A percentile compares a stretch with the other conserved stretches of the same genome.
phyloP scores from a whole-genome alignment of 2,888 invertebrate species.

The Xylocampa areola region DNA sequence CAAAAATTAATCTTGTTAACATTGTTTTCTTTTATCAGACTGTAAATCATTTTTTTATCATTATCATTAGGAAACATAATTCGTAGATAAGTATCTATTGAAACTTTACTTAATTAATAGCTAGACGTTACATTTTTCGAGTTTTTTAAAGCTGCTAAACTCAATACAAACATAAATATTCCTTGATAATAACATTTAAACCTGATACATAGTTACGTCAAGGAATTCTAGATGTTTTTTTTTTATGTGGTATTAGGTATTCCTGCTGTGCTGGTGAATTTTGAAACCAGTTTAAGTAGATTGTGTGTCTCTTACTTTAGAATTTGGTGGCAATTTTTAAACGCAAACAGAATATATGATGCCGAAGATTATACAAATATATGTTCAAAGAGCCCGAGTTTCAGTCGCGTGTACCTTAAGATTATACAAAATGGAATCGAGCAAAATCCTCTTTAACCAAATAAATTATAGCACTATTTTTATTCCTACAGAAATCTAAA shows the following conservation, averaged over 20 bases:
- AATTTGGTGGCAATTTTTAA: slow-evolving; percentile 15
- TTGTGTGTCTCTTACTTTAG: background rate
- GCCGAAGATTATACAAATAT: slow-evolving; percentile 22
- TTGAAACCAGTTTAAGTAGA: background rate
- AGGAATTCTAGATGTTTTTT: slow-evolving; percentile 3
- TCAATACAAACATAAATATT: slow-evolving; percentile 23
- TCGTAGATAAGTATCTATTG: slow-evolving; percentile 16
- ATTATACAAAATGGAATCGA: slow-evolving; percentile 19
- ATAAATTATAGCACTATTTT: background rate
- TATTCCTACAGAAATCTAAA: background rate
- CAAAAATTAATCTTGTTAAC: background rate
- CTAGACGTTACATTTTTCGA: slow-evolving; percentile 11
- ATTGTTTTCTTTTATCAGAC: slow-evolving; percentile 22
- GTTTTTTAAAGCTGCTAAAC: slow-evolving; percentile 27
- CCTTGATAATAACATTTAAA: slow-evolving; percentile 16
- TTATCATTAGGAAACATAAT: slow-evolving; percentile 2
- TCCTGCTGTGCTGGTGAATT: background rate
- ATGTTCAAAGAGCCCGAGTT: slow-evolving; percentile 2
- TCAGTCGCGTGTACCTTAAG: slow-evolving; percentile 1
- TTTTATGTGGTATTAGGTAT: too few relatives aligned
- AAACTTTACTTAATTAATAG: slow-evolving; percentile 38
- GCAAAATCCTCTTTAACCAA: background rate
- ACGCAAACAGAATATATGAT: slow-evolving; percentile 1
- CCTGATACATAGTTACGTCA: slow-evolving; percentile 22
- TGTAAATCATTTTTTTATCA: slow-evolving; percentile 44